Evolutionary conservation across 2,113 vertebrate species (phyloP), one percentile per base, ranked within the genome.

Genomic region (Serinus canaria): DNA sequence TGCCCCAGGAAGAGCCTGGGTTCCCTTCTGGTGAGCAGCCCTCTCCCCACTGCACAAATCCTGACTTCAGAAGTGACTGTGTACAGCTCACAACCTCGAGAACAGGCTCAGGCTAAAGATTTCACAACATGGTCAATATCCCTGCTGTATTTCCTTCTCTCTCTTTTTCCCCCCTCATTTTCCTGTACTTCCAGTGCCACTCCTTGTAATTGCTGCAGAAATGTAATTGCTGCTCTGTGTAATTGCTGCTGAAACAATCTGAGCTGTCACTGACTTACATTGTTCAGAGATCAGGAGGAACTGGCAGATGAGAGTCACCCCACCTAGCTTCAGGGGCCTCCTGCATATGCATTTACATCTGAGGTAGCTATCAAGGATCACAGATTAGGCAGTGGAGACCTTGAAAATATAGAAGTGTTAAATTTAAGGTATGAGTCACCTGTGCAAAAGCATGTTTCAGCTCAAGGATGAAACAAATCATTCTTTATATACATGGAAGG

Each of bases 301-400:
- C 89, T 90, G 86, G 94, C 95, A 97, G 92, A 89, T 94, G 89
- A 89, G 83, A 96, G 66, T 94, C 95, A 96, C 96, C 94, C 86
- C 86, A 92, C 68, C 83, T 62, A 76, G 68, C 58, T 92, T 69
- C 63, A 83, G 73, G 31, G 89, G 50, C 64, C 83, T 91, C 76
- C 80, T 94, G 89, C 72, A 78, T 59, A 67, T 70, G 64, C 55
- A 90, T 97, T 90, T 87, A 87, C 76, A 89, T 59, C 80, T 60
- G 39, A 89, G 56, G 39, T 22, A 58, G 64, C 33, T 43, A 90
- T 25, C 27, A 35, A 81, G 60, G 47, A 31, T 87, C 60, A 62
- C 50, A 69, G 27, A 35, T 27, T 31, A 88, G 75, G 68, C 68
- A 75, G 10, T 28, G 44, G 31, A 91, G 80, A 70, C 49, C 59